phyloP scores from a whole-genome alignment of 2,797 vertebrate species.

The Sebastes hubbsi region DNA sequence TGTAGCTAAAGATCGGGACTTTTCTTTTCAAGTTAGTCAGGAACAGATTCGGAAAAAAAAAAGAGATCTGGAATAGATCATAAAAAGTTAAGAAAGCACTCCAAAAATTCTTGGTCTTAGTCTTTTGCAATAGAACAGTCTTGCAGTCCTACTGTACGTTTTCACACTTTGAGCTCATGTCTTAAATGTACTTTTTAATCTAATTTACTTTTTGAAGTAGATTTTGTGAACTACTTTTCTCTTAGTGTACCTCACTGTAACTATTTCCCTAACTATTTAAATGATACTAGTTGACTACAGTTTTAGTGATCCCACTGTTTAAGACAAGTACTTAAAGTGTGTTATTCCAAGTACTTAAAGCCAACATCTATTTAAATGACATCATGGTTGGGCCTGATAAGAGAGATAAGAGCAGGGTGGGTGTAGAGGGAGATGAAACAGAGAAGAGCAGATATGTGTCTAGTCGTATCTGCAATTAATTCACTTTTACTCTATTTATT shows the following conservation, averaged over 20 bases:
- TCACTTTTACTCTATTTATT: slow-evolving; percentile 22
- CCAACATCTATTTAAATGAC: not conserved
- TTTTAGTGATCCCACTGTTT: not conserved
- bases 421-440: not conserved
- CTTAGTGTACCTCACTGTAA: not conserved
- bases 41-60: not conserved
- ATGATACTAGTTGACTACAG: not conserved
- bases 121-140: not conserved
- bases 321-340: not conserved
- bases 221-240: not conserved
- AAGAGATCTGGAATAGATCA: not conserved
- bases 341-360: not conserved
- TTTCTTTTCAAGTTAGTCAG: not conserved
- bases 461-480: not conserved
- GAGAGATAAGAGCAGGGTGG: not conserved
- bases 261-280: not conserved
- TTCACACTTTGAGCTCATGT: not conserved
- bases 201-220: not conserved
- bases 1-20: not conserved
- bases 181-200: not conserved
- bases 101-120: not conserved
- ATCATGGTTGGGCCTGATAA: not conserved
- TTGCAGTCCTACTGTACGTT: not conserved
- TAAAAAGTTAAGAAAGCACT: not conserved
- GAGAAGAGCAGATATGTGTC: not conserved